A percentile compares a stretch with the other conserved stretches of the same genome.
These are phyloP conservation scores for Elaphurus davidianus DNA, from an alignment of 2,113 vertebrate species.

Conservation along the genomic window DNA sequence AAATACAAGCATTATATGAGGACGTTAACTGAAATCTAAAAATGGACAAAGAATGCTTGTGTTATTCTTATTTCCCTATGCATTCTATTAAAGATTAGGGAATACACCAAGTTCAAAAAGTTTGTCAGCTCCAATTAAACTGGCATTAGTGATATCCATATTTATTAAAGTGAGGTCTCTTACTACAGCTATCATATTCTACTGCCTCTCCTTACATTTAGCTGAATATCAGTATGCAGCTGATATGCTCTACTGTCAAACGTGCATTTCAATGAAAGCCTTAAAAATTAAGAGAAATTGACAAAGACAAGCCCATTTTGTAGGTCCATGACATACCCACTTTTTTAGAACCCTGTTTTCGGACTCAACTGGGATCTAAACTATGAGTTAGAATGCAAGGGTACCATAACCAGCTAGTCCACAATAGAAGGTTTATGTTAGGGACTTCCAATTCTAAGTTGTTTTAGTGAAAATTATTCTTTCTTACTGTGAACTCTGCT, in stretches of 20 bases:
- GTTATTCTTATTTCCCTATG: not conserved
- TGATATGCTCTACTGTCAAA: not conserved
- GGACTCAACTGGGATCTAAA: not conserved
- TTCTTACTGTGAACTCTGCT: not conserved
- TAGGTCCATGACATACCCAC: not conserved
- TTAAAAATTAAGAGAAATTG: conserved; percentile 6
- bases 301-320: not conserved
- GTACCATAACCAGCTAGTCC: not conserved
- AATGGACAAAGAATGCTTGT: conserved; percentile 12
- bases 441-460: not conserved
- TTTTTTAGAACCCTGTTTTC: not conserved
- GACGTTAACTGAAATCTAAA: not conserved
- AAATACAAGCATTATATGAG: not conserved
- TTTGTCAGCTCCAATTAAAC: conserved; percentile 28
- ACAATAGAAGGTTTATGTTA: not conserved
- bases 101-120: conserved; percentile 19
- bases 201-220: not conserved
- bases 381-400: not conserved
- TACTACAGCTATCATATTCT: conserved; percentile 20
- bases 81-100: not conserved
- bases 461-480: not conserved
- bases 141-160: not conserved
- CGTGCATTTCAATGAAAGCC: not conserved
- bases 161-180: conserved; percentile 49
- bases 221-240: conserved; percentile 11